Percentiles rank a stretch among this genome's conserved stretches.
phyloP scores from a whole-genome alignment of 37 sponge, comb jelly and placozoan species.

The Corticium candelabrum region DNA sequence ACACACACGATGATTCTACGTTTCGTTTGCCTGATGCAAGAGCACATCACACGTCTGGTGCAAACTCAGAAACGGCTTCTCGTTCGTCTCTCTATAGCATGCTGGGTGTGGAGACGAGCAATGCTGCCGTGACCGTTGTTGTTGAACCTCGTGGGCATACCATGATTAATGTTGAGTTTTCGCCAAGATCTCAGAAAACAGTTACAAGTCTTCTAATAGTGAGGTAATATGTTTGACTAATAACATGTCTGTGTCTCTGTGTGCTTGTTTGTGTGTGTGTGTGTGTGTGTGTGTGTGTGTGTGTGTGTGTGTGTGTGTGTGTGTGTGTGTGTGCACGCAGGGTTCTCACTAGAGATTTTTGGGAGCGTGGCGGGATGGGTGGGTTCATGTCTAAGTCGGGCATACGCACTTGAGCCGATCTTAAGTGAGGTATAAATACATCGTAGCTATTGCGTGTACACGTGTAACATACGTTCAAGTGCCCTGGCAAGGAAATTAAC shows the following conservation, averaged over 20 bases:
- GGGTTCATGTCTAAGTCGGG: no score
- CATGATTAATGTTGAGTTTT: background rate
- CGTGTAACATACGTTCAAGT: no score
- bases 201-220: background rate
- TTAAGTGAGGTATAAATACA: no score
- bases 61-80: background rate
- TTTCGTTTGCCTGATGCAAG: background rate
- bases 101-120: background rate
- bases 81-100: background rate
- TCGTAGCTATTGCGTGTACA: no score
- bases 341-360: no score
- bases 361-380: no score
- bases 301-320: background rate
- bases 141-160: conserved; percentile 5
- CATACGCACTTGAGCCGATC: no score
- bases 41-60: background rate
- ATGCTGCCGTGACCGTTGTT: conserved; percentile 9
- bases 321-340: background rate
- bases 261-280: no score
- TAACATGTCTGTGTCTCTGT: background rate
- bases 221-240: background rate
- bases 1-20: background rate
- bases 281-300: conserved; percentile 14
- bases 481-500: no score
- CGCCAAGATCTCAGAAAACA: background rate